Evolutionary conservation across 2,113 vertebrate species (phyloP).

Genomic region (Bos javanicus): DNA sequence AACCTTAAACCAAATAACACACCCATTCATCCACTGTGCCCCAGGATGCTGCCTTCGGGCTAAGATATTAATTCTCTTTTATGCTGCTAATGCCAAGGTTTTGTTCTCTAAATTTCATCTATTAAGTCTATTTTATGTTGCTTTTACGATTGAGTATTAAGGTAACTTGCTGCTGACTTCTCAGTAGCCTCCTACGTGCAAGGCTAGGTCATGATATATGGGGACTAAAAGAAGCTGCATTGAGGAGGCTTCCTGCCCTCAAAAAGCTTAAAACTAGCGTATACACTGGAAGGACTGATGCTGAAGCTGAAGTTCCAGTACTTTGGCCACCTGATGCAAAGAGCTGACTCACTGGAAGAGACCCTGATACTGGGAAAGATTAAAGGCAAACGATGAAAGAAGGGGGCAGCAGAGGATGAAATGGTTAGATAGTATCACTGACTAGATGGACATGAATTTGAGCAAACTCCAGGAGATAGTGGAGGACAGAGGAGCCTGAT

Average conservation of each 20-base stretch:
- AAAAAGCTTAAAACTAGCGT: neutral
- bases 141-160: neutral
- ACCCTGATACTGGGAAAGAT: neutral
- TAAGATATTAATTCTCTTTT: neutral
- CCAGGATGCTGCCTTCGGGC: neutral
- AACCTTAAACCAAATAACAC: neutral
- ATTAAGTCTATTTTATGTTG: neutral
- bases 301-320: neutral
- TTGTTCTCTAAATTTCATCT: neutral
- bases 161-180: neutral
- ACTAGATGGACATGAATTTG: neutral
- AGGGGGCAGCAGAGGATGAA: neutral
- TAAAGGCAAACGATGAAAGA: neutral
- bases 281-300: neutral
- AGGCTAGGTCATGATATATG: neutral
- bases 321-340: neutral
- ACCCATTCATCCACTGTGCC: neutral
- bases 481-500: neutral
- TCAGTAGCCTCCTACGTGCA: neutral
- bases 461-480: neutral
- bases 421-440: neutral
- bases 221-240: neutral
- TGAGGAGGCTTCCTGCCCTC: neutral
- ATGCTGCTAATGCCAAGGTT: neutral
- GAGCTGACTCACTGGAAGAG: neutral